A percentile compares a stretch with the other conserved stretches of the same genome.
Conservation (phyloP, 2,113 vertebrate species). For the Zosterops hypoxanthus region DNA sequence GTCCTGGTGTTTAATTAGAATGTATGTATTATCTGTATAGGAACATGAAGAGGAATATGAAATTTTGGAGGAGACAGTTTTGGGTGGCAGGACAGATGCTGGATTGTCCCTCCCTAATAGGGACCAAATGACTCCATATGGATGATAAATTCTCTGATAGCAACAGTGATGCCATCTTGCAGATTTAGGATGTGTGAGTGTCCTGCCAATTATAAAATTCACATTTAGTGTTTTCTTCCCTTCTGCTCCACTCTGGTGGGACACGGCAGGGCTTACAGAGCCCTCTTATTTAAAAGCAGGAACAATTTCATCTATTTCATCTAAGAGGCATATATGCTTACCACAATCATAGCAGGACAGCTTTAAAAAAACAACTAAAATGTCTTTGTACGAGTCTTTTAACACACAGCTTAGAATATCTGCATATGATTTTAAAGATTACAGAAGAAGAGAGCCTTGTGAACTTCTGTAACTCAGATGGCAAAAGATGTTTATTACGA, state of each 20-base stretch:
- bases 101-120: not conserved
- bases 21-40: not conserved
- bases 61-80: not conserved
- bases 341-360: not conserved
- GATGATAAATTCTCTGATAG: not conserved
- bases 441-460: fast-evolving
- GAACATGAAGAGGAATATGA: not conserved
- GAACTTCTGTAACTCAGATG: not conserved
- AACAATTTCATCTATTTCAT: not conserved
- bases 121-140: not conserved
- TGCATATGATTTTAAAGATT: not conserved
- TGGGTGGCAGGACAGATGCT: not conserved
- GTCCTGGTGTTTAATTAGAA: not conserved
- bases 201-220: not conserved
- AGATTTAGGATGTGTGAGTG: not conserved
- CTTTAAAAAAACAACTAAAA: not conserved
- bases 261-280: not conserved
- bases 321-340: not conserved
- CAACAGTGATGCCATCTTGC: not conserved
- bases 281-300: not conserved
- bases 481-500: not conserved
- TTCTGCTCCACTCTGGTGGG: not conserved
- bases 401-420: not conserved
- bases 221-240: not conserved
- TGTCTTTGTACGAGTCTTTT: not conserved